Percentiles rank a stretch among this genome's conserved stretches.
Conservation (phyloP, 1,140 invertebrate species). For the Apis cerana region DNA sequence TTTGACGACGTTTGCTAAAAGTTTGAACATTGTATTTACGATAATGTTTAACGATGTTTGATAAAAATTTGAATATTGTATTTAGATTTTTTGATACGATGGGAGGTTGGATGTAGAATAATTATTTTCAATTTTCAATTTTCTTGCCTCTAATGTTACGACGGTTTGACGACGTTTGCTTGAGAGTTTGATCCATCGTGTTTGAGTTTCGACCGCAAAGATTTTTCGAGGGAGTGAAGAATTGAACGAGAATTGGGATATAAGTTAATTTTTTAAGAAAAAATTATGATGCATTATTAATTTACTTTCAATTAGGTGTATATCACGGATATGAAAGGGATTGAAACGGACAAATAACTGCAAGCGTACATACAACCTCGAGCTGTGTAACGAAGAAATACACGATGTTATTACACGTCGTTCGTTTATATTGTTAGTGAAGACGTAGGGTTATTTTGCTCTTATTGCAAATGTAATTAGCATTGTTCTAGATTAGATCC, state of each 20-base stretch:
- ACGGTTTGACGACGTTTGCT: too few relatives aligned
- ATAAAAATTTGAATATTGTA: not conserved
- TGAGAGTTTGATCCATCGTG: too few relatives aligned
- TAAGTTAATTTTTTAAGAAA: too few relatives aligned
- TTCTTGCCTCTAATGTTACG: too few relatives aligned
- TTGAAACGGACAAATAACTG: not conserved
- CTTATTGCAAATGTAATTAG: constrained; percentile 1
- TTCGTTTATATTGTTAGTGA: not conserved
- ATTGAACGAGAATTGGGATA: too few relatives aligned
- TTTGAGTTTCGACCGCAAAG: too few relatives aligned
- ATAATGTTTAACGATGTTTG: not conserved
- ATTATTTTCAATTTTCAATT: too few relatives aligned
- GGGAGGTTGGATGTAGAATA: not conserved
- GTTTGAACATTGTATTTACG: not conserved
- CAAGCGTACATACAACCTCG: too few relatives aligned
- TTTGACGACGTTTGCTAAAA: not conserved
- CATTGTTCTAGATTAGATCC: not conserved
- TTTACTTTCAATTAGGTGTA: too few relatives aligned
- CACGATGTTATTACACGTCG: not conserved
- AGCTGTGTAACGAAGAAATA: not conserved
- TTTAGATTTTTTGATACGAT: not conserved
- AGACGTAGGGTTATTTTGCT: not conserved
- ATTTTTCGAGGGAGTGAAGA: too few relatives aligned
- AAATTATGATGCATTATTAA: too few relatives aligned
- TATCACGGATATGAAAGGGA: not conserved